phyloP scores from a whole-genome alignment of 37 sponge, comb jelly and placozoan species.

The Trichoplax adhaerens region DNA sequence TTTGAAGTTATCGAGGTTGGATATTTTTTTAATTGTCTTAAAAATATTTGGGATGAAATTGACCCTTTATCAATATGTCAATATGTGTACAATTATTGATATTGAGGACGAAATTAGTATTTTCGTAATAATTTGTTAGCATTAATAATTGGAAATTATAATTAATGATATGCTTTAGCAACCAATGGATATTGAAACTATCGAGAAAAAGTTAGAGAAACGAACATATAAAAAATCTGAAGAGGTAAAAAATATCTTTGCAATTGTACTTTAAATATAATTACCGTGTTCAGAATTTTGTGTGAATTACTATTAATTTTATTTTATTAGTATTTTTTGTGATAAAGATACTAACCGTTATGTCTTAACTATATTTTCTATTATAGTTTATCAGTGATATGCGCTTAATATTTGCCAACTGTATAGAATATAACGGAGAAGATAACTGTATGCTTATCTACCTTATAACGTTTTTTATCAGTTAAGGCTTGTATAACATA shows the following conservation, averaged over 20 bases:
- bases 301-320: too few species aligned
- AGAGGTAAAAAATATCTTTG: slow-evolving; percentile 11
- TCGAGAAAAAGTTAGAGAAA: slow-evolving; percentile 50
- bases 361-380: background rate
- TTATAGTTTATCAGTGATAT: slow-evolving; percentile 45
- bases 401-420: slow-evolving; percentile 54
- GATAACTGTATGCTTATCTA: slow-evolving; percentile 18
- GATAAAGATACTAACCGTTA: background rate
- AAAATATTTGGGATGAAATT: too few species aligned
- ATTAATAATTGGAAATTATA: background rate
- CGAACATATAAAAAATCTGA: slow-evolving; percentile 24
- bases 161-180: background rate
- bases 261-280: background rate
- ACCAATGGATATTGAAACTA: slow-evolving; percentile 60
- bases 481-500: too few species aligned
- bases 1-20: slow-evolving; percentile 35
- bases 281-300: background rate
- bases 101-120: too few species aligned
- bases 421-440: slow-evolving; percentile 56
- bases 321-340: background rate
- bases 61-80: too few species aligned
- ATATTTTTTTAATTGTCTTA: too few species aligned
- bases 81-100: too few species aligned
- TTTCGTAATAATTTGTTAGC: too few species aligned
- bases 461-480: too few species aligned